A percentile compares a stretch with the other conserved stretches of the same genome.
phyloP scores from a whole-genome alignment of 1,140 invertebrate species.

The Bombus fervidus region DNA sequence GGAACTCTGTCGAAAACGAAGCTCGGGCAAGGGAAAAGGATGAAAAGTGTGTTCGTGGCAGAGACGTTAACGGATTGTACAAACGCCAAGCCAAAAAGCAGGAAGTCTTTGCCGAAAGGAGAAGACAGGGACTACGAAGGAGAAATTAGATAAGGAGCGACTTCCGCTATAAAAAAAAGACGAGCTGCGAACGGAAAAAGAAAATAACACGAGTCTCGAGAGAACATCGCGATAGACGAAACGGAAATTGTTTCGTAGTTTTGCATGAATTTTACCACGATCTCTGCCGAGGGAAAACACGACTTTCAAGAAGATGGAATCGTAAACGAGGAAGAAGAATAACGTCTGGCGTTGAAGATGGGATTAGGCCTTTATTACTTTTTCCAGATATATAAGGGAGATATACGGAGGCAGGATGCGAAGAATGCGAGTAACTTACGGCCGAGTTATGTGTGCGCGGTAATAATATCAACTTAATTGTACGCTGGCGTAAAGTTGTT shows the following conservation, averaged over 20 bases:
- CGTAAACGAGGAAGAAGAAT: conserved; percentile 29
- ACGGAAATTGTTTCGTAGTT: conserved; percentile 53
- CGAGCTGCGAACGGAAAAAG: conserved; percentile 18
- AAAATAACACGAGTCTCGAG: conserved; percentile 32
- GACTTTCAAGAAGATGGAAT: conserved; percentile 13
- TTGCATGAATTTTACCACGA: conserved; percentile 39
- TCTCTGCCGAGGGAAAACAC: conserved; percentile 19
- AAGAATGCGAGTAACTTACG: conserved; percentile 66
- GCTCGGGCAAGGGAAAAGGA: too few relatives aligned
- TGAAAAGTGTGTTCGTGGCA: not conserved
- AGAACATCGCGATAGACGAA: conserved; percentile 1
- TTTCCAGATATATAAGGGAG: conserved; percentile 45
- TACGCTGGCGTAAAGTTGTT: conserved; percentile 50
- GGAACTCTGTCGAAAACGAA: conserved; percentile 26
- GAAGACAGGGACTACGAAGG: not conserved
- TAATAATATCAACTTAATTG: conserved; percentile 76
- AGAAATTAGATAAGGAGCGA: conserved; percentile 38
- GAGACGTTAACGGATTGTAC: conserved; percentile 18
- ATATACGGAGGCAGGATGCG: conserved; percentile 46
- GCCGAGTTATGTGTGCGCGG: conserved; percentile 61
- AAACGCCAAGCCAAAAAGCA: not conserved
- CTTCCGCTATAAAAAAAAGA: conserved; percentile 21
- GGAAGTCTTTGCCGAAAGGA: not conserved
- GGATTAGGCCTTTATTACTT: conserved; percentile 58
- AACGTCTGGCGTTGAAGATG: conserved; percentile 52